Percentiles rank a stretch among this genome's conserved stretches.
Conservation (phyloP, 2,113 vertebrate species). For the Anhinga anhinga region DNA sequence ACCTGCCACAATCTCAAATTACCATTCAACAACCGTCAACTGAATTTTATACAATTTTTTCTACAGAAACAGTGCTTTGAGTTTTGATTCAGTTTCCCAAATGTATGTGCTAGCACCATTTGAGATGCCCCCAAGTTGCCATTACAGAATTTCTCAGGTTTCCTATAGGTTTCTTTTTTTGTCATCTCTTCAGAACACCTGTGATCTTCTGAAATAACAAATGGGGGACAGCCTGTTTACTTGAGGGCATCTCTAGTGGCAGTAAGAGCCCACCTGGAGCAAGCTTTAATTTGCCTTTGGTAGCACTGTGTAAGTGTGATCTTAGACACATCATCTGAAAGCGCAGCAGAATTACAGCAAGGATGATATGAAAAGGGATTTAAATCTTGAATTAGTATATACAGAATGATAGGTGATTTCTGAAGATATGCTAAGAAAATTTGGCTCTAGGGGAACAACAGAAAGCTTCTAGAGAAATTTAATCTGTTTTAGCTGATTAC, state of each 20-base stretch:
- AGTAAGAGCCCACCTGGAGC: neutral
- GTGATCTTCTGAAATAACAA: neutral
- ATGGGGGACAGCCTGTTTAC: neutral
- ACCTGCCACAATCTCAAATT: neutral
- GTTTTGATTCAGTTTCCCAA: neutral
- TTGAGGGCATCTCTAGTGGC: too few relatives aligned
- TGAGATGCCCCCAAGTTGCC: neutral
- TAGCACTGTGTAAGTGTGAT: neutral
- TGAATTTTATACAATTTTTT: neutral
- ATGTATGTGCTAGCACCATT: neutral
- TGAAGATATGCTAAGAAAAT: neutral
- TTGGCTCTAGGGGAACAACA: neutral
- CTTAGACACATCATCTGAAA: neutral
- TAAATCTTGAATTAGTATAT: neutral
- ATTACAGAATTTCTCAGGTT: neutral
- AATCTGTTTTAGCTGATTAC: neutral
- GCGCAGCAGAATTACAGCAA: neutral
- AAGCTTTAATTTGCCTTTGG: neutral
- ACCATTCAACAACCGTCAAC: neutral
- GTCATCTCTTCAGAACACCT: neutral
- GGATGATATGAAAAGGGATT: neutral
- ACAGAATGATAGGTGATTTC: neutral
- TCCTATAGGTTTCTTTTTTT: neutral
- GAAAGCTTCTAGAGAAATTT: constrained; percentile 4
- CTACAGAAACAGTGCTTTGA: neutral